These are phyloP conservation scores for Cosmopolites sordidus DNA, from an alignment of 2,888 invertebrate species.

Conservation along the genomic window DNA sequence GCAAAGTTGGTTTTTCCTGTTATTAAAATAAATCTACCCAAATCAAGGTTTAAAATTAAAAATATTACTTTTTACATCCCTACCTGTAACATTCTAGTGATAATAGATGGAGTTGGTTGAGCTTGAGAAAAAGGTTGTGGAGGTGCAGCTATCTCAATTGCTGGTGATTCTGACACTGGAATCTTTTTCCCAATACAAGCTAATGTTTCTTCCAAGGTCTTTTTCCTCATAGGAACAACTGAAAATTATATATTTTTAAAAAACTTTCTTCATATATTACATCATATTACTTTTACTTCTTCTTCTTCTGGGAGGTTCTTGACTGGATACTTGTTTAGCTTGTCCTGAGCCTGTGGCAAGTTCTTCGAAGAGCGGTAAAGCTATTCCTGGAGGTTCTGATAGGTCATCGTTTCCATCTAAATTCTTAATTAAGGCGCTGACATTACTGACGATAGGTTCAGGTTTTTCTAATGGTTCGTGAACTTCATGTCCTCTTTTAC, in stretches of 20 bases:
- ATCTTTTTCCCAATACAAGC: conserved; percentile 48
- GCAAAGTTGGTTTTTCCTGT: too few relatives aligned
- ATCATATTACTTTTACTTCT: conserved; percentile 45
- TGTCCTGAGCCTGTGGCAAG: conserved; percentile 23
- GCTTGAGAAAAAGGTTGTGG: conserved; percentile 53
- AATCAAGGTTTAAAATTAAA: too few relatives aligned
- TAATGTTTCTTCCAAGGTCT: conserved; percentile 46
- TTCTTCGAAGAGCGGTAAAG: conserved; percentile 41
- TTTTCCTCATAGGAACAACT: conserved; percentile 43
- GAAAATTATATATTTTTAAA: too few relatives aligned
- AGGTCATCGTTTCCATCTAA: conserved; percentile 40
- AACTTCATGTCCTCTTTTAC: background rate
- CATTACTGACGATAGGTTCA: conserved; percentile 35
- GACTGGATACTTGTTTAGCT: conserved; percentile 32
- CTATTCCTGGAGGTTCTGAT: conserved; percentile 44
- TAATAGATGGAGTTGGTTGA: conserved; percentile 55
- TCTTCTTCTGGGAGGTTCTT: conserved; percentile 44
- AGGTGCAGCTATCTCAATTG: conserved; percentile 48
- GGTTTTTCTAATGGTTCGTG: conserved; percentile 4
- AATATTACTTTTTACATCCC: background rate
- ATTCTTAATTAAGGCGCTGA: conserved; percentile 33
- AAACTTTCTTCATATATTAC: background rate
- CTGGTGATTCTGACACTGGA: conserved; percentile 22
- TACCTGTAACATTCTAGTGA: conserved; percentile 58
- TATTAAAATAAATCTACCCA: too few relatives aligned